A percentile compares a stretch with the other conserved stretches of the same genome.
phyloP scores from a whole-genome alignment of 2,113 vertebrate species.

The Pan troglodytes region DNA sequence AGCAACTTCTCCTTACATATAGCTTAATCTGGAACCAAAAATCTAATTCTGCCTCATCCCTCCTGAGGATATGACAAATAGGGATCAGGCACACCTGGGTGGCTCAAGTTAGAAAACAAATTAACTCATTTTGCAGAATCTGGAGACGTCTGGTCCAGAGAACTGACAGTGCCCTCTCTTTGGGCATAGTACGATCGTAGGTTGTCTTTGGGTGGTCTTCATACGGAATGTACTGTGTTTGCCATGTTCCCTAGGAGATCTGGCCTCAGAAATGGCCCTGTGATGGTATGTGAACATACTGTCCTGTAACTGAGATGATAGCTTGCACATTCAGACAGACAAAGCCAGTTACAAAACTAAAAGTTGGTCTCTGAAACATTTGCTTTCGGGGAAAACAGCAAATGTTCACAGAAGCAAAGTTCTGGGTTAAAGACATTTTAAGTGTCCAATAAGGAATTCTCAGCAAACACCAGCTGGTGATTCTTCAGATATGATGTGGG shows the following conservation, averaged over 20 bases:
- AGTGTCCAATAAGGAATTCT: not conserved
- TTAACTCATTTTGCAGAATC: not conserved
- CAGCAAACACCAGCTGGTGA: not conserved
- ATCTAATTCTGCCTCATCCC: not conserved
- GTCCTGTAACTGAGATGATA: not conserved
- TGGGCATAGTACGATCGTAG: not conserved
- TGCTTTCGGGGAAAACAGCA: not conserved
- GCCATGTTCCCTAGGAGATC: not conserved
- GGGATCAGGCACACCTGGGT: not conserved
- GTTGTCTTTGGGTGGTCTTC: not conserved
- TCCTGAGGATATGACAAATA: not conserved
- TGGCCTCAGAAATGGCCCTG: not conserved
- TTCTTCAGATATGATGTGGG: not conserved
- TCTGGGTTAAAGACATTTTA: not conserved
- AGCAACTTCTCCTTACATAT: not conserved
- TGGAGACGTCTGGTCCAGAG: not conserved
- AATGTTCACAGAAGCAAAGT: not conserved
- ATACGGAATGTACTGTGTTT: rapidly evolving
- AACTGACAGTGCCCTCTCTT: not conserved
- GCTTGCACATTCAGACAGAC: not conserved
- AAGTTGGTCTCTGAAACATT: not conserved
- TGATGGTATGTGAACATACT: not conserved
- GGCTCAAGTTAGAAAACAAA: not conserved
- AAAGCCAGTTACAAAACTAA: not conserved
- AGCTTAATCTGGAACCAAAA: not conserved